phyloP scores from a whole-genome alignment of 1,140 invertebrate species.

The Megathymus violae region DNA sequence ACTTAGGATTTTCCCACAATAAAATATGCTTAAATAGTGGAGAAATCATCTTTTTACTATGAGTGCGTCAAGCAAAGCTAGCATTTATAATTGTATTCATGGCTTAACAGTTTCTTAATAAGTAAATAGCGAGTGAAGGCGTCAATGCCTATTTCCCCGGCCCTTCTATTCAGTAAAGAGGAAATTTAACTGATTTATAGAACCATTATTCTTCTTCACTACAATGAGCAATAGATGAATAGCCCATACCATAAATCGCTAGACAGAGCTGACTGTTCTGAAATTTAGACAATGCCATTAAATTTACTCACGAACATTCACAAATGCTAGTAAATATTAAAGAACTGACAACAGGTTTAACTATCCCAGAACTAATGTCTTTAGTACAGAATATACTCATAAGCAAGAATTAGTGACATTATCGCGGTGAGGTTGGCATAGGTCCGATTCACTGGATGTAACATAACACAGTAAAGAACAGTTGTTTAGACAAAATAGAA shows the following conservation, averaged over 20 bases:
- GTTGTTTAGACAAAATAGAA: no score
- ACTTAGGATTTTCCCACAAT: no score
- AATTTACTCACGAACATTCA: conserved; percentile 1
- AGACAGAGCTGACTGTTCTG: conserved; percentile 3
- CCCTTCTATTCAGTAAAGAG: conserved; percentile 2
- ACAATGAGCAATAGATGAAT: conserved; percentile 19
- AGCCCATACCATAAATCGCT: conserved; percentile 16
- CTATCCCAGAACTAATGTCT: neutral
- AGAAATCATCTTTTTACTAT: no score
- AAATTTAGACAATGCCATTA: conserved; percentile 21
- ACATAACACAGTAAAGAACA: no score
- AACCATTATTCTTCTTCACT: conserved; percentile 22
- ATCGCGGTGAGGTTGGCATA: no score
- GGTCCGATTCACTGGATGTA: no score
- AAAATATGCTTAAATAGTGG: no score
- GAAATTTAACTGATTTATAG: conserved; percentile 17
- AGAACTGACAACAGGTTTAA: neutral
- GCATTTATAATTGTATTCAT: no score
- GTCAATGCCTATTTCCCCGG: neutral
- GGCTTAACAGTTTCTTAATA: no score
- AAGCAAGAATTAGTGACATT: no score
- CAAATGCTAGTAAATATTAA: neutral
- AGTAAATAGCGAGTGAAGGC: neutral
- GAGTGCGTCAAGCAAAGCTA: no score
- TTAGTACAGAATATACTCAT: no score